A percentile compares a stretch with the other conserved stretches of the same genome.
Conservation (phyloP, 2,113 vertebrate species). For the Caranx ignobilis region DNA sequence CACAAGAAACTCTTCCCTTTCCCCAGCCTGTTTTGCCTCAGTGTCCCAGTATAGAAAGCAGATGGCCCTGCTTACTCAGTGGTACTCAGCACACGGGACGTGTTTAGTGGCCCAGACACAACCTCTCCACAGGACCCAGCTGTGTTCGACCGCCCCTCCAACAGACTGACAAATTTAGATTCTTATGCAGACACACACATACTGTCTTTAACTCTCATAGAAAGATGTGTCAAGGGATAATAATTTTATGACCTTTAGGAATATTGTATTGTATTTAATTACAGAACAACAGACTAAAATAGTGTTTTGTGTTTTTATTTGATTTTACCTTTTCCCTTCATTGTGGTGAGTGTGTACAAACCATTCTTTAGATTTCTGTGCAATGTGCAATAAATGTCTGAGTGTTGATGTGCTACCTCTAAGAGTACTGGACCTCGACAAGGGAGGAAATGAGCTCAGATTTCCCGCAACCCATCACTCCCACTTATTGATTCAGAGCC, state of each 20-base stretch:
- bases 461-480: constrained; percentile 64
- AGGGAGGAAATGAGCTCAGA: constrained; percentile 69
- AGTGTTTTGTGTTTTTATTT: not conserved
- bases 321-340: not conserved
- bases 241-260: not conserved
- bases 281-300: not conserved
- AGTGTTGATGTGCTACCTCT: constrained; percentile 46
- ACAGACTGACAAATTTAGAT: constrained; percentile 59
- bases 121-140: constrained; percentile 68
- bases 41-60: constrained; percentile 41
- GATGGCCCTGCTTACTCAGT: constrained; percentile 53
- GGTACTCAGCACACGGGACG: constrained; percentile 42
- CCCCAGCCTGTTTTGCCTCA: constrained; percentile 24
- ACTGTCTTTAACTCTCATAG: constrained; percentile 2
- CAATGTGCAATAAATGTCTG: constrained; percentile 44
- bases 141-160: constrained; percentile 59
- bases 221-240: constrained; percentile 21
- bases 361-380: constrained; percentile 37
- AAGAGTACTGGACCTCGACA: constrained; percentile 59
- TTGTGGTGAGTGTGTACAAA: constrained; percentile 18
- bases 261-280: not conserved
- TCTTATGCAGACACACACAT: constrained; percentile 29
- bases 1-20: constrained; percentile 39
- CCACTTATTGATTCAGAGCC: constrained; percentile 58
- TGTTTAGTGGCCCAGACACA: constrained; percentile 74